Evolutionary conservation across 2,888 invertebrate genomes (phyloP).

Genomic region (Fragum whitleyi): DNA sequence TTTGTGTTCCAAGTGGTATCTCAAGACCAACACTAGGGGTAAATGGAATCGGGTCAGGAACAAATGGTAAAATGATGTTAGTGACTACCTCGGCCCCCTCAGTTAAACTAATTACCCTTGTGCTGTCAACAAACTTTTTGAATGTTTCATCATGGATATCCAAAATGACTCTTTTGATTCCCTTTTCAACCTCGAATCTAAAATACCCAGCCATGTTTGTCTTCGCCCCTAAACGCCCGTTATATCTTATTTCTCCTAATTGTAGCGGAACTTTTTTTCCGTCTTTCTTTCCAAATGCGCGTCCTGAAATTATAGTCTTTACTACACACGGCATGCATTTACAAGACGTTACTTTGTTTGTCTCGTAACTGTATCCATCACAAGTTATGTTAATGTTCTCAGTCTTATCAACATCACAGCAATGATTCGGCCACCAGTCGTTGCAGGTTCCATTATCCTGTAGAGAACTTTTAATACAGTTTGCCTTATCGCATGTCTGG

Average conservation of each 20-base stretch:
- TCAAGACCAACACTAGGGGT: conserved; percentile 21
- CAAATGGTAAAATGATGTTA: conserved; percentile 26
- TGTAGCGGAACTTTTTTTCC: conserved; percentile 37
- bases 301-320: conserved; percentile 20
- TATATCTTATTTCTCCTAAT: conserved; percentile 25
- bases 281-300: conserved; percentile 36
- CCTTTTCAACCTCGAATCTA: conserved; percentile 39
- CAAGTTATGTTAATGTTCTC: conserved; percentile 31
- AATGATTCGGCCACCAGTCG: conserved; percentile 40
- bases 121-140: conserved; percentile 39
- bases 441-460: conserved; percentile 32
- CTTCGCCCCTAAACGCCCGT: conserved; percentile 23
- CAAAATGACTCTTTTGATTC: conserved; percentile 15
- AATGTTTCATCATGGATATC: conserved; percentile 34
- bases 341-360: conserved; percentile 36
- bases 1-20: background rate
- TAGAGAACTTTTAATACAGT: conserved; percentile 21
- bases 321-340: conserved; percentile 28
- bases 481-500: conserved; percentile 22
- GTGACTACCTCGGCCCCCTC: conserved; percentile 24
- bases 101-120: conserved; percentile 35
- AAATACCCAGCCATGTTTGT: conserved; percentile 49
- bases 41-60: conserved; percentile 32
- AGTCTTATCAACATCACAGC: conserved; percentile 25
- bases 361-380: conserved; percentile 33